phyloP scores from a whole-genome alignment of 2,113 vertebrate species.

The Calidris pugnax region DNA sequence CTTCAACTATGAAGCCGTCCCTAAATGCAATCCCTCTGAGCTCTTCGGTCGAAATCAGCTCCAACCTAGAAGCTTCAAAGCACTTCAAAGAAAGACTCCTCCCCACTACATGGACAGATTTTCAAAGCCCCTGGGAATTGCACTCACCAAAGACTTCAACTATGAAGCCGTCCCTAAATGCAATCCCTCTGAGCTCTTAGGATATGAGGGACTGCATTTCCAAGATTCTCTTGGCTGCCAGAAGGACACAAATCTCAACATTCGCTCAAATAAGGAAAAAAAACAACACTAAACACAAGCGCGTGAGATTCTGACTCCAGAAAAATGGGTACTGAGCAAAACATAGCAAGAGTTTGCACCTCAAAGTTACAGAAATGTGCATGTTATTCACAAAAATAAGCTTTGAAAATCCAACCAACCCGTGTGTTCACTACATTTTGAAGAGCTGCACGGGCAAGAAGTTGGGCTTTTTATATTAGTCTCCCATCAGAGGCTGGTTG shows the following conservation, averaged over 20 bases:
- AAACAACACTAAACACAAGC: background rate
- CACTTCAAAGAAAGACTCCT: background rate
- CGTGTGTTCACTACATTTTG: accelerated
- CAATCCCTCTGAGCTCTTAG: background rate
- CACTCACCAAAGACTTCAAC: background rate
- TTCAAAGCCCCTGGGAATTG: background rate
- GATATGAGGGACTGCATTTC: background rate
- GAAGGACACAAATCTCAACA: background rate
- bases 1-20: background rate
- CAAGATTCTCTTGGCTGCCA: background rate
- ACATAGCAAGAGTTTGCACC: background rate
- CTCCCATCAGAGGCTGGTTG: background rate
- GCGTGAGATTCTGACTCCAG: background rate
- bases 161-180: no score
- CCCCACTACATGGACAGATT: background rate
- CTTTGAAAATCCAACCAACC: background rate
- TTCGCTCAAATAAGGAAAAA: background rate
- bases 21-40: background rate
- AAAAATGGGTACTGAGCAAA: background rate
- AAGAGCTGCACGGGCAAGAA: background rate
- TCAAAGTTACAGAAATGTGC: accelerated
- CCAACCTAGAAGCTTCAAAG: background rate
- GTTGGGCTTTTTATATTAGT: background rate
- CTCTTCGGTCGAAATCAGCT: background rate
- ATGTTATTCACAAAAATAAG: background rate